Percentiles rank a stretch among this genome's conserved stretches.
phyloP scores from a whole-genome alignment of 2,888 invertebrate species.

The Meteorus cinctellus region DNA sequence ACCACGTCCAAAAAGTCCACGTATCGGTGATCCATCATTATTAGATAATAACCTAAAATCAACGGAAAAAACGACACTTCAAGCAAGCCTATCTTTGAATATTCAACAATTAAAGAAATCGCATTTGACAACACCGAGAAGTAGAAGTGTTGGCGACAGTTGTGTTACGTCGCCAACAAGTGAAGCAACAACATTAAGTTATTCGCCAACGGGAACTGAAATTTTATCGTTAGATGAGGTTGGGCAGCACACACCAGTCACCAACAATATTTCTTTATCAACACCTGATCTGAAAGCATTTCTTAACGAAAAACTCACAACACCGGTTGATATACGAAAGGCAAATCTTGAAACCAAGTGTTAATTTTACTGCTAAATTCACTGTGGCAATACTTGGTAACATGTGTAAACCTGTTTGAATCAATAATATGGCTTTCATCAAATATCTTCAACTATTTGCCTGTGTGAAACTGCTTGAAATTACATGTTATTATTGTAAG shows the following conservation, averaged over 20 bases:
- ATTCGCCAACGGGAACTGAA: constrained; percentile 66
- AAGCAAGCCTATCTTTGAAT: constrained; percentile 63
- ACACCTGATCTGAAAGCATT: constrained; percentile 50
- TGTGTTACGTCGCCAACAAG: constrained; percentile 68
- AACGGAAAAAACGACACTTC: constrained; percentile 58
- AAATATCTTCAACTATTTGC: background rate
- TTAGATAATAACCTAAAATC: background rate
- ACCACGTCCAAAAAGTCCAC: constrained; percentile 62
- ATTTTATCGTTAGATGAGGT: constrained; percentile 66
- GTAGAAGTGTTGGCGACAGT: constrained; percentile 65
- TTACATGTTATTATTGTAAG: constrained; percentile 17
- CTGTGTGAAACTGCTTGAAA: background rate
- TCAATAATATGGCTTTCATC: background rate
- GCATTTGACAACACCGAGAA: constrained; percentile 56
- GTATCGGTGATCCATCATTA: constrained; percentile 28
- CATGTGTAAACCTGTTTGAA: background rate
- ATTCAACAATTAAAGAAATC: constrained; percentile 59
- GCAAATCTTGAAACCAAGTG: constrained; percentile 62
- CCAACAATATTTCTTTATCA: constrained; percentile 49
- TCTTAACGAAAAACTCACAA: constrained; percentile 53
- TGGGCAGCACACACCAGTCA: constrained; percentile 51
- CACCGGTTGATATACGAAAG: constrained; percentile 54
- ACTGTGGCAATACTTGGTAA: constrained; percentile 10
- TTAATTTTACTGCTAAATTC: constrained; percentile 39
- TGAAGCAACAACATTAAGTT: constrained; percentile 62